Percentiles rank a stretch among this genome's conserved stretches.
Evolutionary conservation across 2,113 vertebrate genomes (phyloP).

Genomic region (Notothenia rossii): DNA sequence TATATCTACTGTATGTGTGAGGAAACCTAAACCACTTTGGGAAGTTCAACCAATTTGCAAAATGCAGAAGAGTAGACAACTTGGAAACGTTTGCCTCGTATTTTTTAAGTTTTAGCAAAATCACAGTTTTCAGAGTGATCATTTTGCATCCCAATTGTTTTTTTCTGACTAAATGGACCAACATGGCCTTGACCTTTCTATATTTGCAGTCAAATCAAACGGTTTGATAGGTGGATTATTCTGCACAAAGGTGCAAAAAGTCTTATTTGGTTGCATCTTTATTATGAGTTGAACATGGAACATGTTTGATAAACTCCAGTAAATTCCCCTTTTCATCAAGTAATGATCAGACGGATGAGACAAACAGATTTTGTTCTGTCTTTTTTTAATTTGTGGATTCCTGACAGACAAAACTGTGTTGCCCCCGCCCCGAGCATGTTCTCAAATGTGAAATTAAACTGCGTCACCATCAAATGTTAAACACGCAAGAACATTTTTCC

Average conservation of each 20-base stretch:
- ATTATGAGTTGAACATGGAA: not conserved
- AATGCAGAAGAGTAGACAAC: no score
- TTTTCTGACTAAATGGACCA: not conserved
- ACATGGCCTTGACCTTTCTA: not conserved
- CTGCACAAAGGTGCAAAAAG: not conserved
- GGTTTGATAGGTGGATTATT: not conserved
- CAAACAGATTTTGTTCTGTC: not conserved
- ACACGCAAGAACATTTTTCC: not conserved
- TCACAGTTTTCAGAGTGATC: not conserved
- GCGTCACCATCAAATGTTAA: not conserved
- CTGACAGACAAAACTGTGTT: not conserved
- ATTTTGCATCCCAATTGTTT: not conserved
- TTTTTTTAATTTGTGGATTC: not conserved
- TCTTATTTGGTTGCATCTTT: not conserved
- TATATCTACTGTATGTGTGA: no score
- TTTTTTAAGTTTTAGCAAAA: no score
- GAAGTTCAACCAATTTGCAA: no score
- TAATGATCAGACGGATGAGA: not conserved
- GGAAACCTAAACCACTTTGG: no score
- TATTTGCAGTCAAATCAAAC: not conserved
- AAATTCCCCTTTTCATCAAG: not conserved
- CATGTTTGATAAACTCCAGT: not conserved
- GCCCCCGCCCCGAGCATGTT: not conserved
- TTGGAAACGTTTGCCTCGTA: no score
- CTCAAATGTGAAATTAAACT: not conserved